Percentiles rank a stretch among this genome's conserved stretches.
These are phyloP conservation scores for Oedothorax gibbosus DNA, from an alignment of 1,140 invertebrate genomes.

Conservation along the genomic window DNA sequence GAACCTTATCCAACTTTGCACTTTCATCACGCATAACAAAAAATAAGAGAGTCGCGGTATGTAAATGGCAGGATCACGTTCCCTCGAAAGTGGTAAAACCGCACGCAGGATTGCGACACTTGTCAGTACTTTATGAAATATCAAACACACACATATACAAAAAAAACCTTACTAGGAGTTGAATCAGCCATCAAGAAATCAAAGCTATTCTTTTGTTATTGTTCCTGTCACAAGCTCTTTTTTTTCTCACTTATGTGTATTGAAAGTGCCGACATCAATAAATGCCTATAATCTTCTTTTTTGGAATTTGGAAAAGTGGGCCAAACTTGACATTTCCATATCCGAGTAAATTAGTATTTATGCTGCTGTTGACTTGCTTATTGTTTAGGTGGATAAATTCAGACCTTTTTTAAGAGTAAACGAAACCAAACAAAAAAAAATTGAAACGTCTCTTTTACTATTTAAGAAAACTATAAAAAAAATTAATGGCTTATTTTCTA, in stretches of 20 bases:
- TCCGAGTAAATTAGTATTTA: background rate
- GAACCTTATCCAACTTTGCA: no score
- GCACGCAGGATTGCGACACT: constrained; percentile 9
- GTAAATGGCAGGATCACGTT: constrained; percentile 12
- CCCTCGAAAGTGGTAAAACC: background rate
- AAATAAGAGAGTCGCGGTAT: background rate
- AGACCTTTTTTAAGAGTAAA: background rate
- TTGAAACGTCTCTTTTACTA: no score
- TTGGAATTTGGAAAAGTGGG: constrained; percentile 24
- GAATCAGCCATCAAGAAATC: constrained; percentile 4
- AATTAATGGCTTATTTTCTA: no score
- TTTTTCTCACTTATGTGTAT: constrained; percentile 23
- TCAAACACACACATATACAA: no score
- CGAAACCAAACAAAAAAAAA: no score
- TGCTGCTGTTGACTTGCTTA: constrained; percentile 2
- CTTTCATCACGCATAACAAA: no score
- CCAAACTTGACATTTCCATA: constrained; percentile 6
- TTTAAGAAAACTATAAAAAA: no score
- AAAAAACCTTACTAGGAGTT: no score
- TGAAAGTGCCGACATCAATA: constrained; percentile 6
- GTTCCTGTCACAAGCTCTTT: constrained; percentile 20
- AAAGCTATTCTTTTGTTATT: constrained; percentile 2
- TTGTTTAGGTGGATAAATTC: background rate
- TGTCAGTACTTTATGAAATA: background rate
- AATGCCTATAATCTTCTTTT: constrained; percentile 18